phyloP scores from a whole-genome alignment of 2,113 vertebrate species.

The Oxygymnocypris stewartii region DNA sequence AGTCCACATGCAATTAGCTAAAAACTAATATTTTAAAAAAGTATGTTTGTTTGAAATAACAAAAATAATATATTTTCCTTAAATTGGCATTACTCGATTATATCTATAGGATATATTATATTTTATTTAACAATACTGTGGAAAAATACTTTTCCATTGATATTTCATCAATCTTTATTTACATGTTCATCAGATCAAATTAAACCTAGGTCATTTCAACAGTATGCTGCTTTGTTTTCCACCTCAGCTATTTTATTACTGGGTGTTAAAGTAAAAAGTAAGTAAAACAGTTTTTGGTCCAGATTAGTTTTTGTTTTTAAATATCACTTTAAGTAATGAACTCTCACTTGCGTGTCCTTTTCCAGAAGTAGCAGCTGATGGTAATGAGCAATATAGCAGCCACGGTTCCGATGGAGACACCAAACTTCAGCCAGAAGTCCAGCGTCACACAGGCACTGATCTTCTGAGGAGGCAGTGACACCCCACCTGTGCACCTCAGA shows the following conservation, averaged over 20 bases:
- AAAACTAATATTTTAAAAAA: neutral
- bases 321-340: neutral
- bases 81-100: neutral
- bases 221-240: neutral
- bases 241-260: neutral
- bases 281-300: neutral
- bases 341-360: slow-evolving; percentile 90
- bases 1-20: neutral
- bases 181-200: neutral
- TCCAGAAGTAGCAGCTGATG: slow-evolving; percentile 93
- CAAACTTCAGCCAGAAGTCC: slow-evolving; percentile 94
- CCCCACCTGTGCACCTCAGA: slow-evolving; percentile 77
- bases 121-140: no score
- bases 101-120: neutral
- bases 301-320: no score
- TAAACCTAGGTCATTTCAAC: neutral
- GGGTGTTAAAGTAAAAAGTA: neutral
- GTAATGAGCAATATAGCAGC: slow-evolving; percentile 81
- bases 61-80: neutral
- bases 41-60: neutral
- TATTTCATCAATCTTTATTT: neutral
- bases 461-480: slow-evolving; percentile 76
- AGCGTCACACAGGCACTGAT: slow-evolving; percentile 83
- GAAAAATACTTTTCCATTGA: neutral
- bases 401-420: slow-evolving; percentile 82